phyloP scores from a whole-genome alignment of 2,888 invertebrate genomes.

The Boloria euphrosyne region DNA sequence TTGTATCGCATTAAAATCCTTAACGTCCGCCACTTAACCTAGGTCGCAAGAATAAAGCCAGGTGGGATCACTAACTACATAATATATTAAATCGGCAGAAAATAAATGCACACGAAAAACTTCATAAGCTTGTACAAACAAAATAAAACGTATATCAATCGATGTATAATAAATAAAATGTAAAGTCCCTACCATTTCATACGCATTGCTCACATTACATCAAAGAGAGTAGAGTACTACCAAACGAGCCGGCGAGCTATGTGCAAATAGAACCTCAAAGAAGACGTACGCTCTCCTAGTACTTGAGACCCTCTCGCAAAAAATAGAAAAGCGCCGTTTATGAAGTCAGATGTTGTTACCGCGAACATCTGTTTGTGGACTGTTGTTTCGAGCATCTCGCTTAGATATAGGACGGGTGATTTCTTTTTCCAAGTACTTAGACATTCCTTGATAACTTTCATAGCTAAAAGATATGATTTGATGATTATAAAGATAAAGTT shows the following conservation, averaged over 20 bases:
- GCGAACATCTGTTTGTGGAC: constrained; percentile 23
- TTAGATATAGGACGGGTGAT: too few species aligned
- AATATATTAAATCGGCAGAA: too few species aligned
- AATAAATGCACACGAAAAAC: too few species aligned
- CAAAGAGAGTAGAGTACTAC: constrained; percentile 51
- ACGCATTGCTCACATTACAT: constrained; percentile 48
- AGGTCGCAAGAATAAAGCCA: too few species aligned
- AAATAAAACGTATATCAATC: not conserved
- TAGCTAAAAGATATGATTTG: too few species aligned
- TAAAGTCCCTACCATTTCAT: constrained; percentile 34
- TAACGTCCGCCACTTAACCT: too few species aligned
- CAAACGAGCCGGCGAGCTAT: constrained; percentile 46
- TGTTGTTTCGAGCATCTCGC: not conserved
- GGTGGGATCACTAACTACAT: too few species aligned
- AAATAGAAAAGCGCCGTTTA: constrained; percentile 36
- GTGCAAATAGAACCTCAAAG: constrained; percentile 34
- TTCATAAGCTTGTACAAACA: too few species aligned
- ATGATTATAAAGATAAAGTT: too few species aligned
- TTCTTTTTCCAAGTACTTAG: too few species aligned
- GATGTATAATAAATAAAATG: constrained; percentile 16
- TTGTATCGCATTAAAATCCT: too few species aligned
- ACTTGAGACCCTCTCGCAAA: constrained; percentile 31
- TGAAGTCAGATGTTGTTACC: constrained; percentile 26
- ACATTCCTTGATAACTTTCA: too few species aligned
- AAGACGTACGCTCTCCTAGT: constrained; percentile 36